phyloP scores from a whole-genome alignment of 2,113 vertebrate genomes.

The Aptenodytes patagonicus region DNA sequence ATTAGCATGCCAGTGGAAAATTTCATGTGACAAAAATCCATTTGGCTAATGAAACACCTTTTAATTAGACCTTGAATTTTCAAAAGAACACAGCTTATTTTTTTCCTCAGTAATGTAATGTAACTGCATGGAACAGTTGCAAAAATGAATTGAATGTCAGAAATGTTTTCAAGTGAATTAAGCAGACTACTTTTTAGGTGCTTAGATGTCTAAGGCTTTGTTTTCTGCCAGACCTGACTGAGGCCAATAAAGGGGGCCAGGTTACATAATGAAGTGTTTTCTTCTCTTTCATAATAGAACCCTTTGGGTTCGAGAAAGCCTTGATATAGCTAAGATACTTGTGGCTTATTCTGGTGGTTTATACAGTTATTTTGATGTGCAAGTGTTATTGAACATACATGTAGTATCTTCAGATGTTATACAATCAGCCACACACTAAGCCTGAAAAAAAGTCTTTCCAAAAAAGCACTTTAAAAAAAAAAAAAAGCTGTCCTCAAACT shows the following conservation, averaged over 20 bases:
- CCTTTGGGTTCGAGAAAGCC: neutral
- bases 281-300: neutral
- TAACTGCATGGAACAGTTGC: neutral
- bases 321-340: neutral
- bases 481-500: neutral
- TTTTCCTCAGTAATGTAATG: neutral
- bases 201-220: neutral
- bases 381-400: neutral
- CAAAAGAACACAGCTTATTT: neutral
- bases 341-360: neutral
- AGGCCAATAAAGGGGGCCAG: neutral
- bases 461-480: neutral
- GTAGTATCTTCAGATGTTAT: neutral
- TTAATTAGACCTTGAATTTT: constrained; percentile 35
- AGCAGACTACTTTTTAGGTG: neutral
- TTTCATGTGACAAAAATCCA: constrained; percentile 27
- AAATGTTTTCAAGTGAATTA: constrained; percentile 31
- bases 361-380: neutral
- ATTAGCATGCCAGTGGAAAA: constrained; percentile 14
- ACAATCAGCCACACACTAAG: neutral
- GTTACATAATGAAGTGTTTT: neutral
- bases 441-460: neutral
- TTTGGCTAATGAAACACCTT: constrained; percentile 11
- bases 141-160: constrained; percentile 2
- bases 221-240: neutral